Base-by-base conservation (phyloP, 2,888 invertebrate species). In the Pyralis farinalis region DNA sequence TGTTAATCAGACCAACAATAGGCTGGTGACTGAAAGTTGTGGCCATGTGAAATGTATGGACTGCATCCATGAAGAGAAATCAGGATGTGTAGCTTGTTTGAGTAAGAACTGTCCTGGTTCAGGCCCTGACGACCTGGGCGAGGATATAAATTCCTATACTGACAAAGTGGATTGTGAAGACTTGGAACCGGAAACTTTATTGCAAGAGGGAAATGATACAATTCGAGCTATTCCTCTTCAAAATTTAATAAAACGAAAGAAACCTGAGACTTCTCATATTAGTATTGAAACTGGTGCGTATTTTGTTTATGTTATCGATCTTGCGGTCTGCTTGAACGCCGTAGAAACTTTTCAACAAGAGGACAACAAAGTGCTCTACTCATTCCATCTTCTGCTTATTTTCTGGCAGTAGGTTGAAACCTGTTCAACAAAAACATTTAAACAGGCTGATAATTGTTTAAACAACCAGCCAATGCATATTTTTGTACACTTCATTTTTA, bases 1-100 rank as follows among this genome's bases (percentile, higher is more conserved):
- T 40, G 83, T 91, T 27, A 91, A 91, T 55, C 72, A 77, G 31
- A 91, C 92, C 4, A 76, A 87, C 43, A 92, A 92, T 58, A 87
- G 95, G 39, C 76, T 95, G 40, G 92, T 95, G 9, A 92, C 92
- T 37, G 95, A 95, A 67, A 90, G 89, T 35, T 95, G 95, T 72
- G 95, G 95, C 1, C 95, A 95, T 69, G 88, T 89, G 40, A 95
- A 95, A 76, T 95, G 95, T 71, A 92, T 95, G 55, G 78, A 91
- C 49, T 95, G 95, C 66, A 81, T 95, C 31, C 66, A 95, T 22
- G 81, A 88, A 11, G 95, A 95, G 64, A 93, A 91, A 51, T 76
- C 88, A 27, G 92, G 92, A 8, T 95, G 95, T 63, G 74, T 82
- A 48, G 89, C 90, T 51, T 93, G 93, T 60, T 46, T 58, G 34